These are phyloP conservation scores for Drosophila borealis DNA, from an alignment of 2,888 invertebrate genomes.

Conservation along the genomic window DNA sequence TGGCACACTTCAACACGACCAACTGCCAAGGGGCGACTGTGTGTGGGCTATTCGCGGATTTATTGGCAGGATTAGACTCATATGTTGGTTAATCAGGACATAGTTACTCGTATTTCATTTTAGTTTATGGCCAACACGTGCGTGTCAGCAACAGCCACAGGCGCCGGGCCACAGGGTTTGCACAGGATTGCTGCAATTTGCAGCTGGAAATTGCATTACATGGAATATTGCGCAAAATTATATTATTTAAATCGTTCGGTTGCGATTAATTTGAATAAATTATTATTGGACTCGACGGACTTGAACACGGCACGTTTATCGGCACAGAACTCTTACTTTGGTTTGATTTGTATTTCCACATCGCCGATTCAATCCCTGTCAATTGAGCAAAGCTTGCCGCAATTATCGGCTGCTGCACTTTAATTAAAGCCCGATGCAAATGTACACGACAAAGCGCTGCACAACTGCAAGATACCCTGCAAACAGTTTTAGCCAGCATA, in stretches of 20 bases:
- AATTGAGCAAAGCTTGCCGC: conserved; percentile 78
- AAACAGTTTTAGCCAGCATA: not conserved
- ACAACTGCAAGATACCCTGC: conserved; percentile 3
- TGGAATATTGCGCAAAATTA: conserved; percentile 4
- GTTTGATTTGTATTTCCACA: conserved; percentile 16
- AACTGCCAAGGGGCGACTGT: not conserved
- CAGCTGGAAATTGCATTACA: conserved; percentile 3
- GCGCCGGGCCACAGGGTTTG: not conserved
- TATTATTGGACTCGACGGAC: conserved; percentile 4
- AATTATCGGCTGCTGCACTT: conserved; percentile 62
- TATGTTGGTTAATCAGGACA: conserved; percentile 9
- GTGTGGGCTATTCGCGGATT: conserved; percentile 1
- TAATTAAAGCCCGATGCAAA: conserved; percentile 61
- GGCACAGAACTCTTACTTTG: conserved; percentile 7
- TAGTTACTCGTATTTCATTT: conserved; percentile 14
- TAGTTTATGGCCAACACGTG: conserved; percentile 22
- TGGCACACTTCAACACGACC: not conserved
- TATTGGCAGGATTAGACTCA: conserved; percentile 21
- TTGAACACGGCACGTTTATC: conserved; percentile 27
- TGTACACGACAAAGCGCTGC: not conserved
- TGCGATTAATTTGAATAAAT: conserved; percentile 9
- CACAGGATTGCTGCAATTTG: not conserved
- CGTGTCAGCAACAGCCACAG: conserved; percentile 29
- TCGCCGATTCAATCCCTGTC: conserved; percentile 33
- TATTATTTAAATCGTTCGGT: conserved; percentile 1